Evolutionary conservation across 2,888 invertebrate species (phyloP).

Genomic region (Stenchaetothrips biformis): DNA sequence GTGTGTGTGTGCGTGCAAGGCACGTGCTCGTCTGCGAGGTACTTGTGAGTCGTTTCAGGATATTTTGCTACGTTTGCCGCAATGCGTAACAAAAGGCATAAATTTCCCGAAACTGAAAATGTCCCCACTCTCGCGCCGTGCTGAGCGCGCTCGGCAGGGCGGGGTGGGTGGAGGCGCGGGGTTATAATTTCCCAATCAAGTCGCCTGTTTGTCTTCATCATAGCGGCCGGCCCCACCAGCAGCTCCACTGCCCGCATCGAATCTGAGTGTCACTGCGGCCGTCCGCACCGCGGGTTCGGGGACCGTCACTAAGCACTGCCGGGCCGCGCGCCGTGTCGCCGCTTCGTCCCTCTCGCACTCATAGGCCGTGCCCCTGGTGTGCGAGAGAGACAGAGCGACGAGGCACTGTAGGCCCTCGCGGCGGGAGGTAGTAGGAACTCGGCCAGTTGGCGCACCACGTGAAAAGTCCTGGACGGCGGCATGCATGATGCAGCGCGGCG

Average conservation of each 20-base stretch:
- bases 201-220: constrained; percentile 15
- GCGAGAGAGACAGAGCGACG: too few species aligned
- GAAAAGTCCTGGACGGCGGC: neutral
- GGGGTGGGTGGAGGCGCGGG: neutral
- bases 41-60: neutral
- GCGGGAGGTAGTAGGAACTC: neutral
- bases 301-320: neutral
- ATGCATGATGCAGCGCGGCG: neutral
- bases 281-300: too few species aligned
- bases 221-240: neutral
- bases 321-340: neutral
- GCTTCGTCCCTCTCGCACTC: neutral
- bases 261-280: neutral
- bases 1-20: too few species aligned
- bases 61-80: neutral
- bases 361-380: neutral
- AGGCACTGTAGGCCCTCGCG: neutral
- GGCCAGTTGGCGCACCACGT: neutral
- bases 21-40: too few species aligned
- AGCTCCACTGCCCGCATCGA: neutral
- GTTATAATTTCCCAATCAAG: constrained; percentile 16
- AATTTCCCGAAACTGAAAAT: too few species aligned
- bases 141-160: neutral
- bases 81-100: neutral
- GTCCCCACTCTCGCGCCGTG: neutral